Evolutionary conservation across 2,888 invertebrate genomes (phyloP), one percentile per base, ranked within the genome.

Genomic region (Monopis laevigella): DNA sequence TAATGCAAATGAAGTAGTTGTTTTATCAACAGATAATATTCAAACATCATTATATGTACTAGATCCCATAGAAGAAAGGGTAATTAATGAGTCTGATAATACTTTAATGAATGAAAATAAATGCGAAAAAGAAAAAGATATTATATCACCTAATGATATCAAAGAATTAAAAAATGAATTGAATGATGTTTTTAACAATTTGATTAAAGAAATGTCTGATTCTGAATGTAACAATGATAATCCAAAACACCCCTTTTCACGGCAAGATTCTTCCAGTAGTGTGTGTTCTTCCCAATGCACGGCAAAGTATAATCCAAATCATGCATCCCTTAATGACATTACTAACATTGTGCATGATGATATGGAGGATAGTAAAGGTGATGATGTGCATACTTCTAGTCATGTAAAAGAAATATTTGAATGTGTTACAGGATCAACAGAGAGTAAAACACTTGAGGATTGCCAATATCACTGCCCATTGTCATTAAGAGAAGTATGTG

Each of bases 271-370:
- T 32, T 75, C 82, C 40, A 84, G 84, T 55, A 85, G 85, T 54
- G 78, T 84, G 51, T 82, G 84, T 58, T 88, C 88, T 43, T 88
- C 88, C 45, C 84, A 87, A 52, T 88, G 87, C 60, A 90, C 90
- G 19, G 87, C 87, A 45, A 87, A 86, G 59, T 88, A 87, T 57
- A 85, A 86, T 52, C 84, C 86, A 26, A 71, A 71, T 44, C 73
- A 68, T 55, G 84, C 85, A 39, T 86, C 87, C 48, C 67, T 85
- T 36, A 82, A 80, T 52, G 87, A 88, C 58, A 77, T 86, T 39
- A 72, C 81, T 53, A 83, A 84, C 51, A 66, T 84, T 50, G 55
- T 82, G 60, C 80, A 82, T 55, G 82, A 83, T 49, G 81, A 81
- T 45, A 5, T 19, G 32, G 39, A 41, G 35, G 40, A 26, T 16